Conservation (phyloP, 2,888 invertebrate species). For the Caenorhabditis sulstoni region DNA sequence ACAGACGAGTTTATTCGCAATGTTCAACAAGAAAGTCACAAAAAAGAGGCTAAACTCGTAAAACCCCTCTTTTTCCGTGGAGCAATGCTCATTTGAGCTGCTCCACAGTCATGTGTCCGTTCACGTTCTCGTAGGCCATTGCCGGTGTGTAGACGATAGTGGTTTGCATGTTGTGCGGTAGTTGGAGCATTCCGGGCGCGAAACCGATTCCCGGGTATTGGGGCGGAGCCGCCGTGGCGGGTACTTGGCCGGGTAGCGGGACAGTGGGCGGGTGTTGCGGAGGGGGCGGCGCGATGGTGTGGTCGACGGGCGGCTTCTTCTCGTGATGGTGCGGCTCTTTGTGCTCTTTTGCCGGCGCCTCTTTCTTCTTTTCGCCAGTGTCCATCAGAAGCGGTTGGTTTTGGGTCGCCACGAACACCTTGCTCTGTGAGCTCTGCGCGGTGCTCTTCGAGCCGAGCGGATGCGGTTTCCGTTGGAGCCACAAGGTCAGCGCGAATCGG, state of each 20-base stretch:
- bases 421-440: constrained; percentile 12
- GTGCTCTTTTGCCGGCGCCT: constrained; percentile 25
- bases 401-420: constrained; percentile 48
- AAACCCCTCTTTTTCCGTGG: too few species aligned
- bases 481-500: constrained; percentile 22
- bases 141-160: constrained; percentile 58
- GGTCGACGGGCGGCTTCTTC: constrained; percentile 17
- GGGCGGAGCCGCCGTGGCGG: constrained; percentile 24
- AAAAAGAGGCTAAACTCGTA: too few species aligned
- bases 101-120: constrained; percentile 31
- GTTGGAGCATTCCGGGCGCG: constrained; percentile 53
- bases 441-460: constrained; percentile 12
- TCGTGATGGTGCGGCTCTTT: constrained; percentile 5
- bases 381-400: constrained; percentile 46
- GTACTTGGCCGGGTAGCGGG: constrained; percentile 31
- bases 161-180: constrained; percentile 56
- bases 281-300: too few species aligned
- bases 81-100: constrained; percentile 12
- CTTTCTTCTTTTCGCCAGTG: constrained; percentile 26
- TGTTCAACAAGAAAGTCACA: too few species aligned
- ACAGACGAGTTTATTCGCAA: too few species aligned
- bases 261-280: background rate
- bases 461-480: constrained; percentile 31
- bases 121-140: constrained; percentile 38
- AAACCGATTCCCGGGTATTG: constrained; percentile 39